A percentile compares a stretch with the other conserved stretches of the same genome.
These are phyloP conservation scores for Helogale parvula DNA, from an alignment of 2,113 vertebrate species.

Conservation along the genomic window DNA sequence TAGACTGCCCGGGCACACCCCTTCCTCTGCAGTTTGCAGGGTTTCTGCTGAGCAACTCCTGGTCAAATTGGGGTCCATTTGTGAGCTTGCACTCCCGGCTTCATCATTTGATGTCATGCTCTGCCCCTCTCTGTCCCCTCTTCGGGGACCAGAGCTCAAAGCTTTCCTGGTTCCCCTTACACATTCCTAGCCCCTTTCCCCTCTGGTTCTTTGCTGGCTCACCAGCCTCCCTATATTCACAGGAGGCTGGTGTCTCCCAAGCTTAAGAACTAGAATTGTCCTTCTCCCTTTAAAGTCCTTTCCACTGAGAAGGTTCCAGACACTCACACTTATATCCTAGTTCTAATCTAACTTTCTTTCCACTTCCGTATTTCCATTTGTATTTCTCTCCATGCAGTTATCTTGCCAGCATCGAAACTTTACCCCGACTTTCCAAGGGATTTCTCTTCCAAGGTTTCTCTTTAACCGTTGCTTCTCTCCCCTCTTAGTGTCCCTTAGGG, in stretches of 20 bases:
- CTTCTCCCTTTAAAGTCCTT: background rate
- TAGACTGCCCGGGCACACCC: background rate
- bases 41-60: background rate
- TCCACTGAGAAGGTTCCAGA: background rate
- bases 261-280: background rate
- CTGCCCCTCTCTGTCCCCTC: rapidly evolving
- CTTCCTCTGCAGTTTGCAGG: background rate
- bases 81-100: background rate
- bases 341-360: conserved; percentile 39
- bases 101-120: background rate
- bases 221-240: background rate
- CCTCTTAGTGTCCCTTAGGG: background rate
- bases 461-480: background rate
- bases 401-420: background rate
- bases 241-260: background rate
- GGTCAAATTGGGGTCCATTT: background rate
- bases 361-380: background rate
- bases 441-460: background rate
- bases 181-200: rapidly evolving
- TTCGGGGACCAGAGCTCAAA: background rate
- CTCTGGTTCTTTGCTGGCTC: background rate
- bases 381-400: background rate
- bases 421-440: background rate
- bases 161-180: background rate
- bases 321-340: background rate